Evolutionary conservation across 2,888 invertebrate genomes (phyloP), one percentile per base, ranked within the genome.

Genomic region (Drosophila diplacantha): DNA sequence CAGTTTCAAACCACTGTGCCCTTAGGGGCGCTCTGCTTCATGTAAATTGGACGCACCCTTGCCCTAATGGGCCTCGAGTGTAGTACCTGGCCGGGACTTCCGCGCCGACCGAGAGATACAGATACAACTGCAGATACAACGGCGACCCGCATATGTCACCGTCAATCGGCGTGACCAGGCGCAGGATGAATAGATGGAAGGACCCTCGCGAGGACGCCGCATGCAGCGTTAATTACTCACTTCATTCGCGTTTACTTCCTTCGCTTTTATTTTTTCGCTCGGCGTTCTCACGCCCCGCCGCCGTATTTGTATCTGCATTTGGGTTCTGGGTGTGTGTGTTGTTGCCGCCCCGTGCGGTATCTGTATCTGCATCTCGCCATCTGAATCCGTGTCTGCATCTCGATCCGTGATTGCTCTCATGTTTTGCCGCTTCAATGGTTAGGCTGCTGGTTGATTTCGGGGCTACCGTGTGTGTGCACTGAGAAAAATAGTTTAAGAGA

Each of bases 221-320:
- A 75, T 78, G 83, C 82, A 71, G 83, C 75, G 80, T 80, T 80
- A 80, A 80, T 80, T 80, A 80, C 80, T 80, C 75, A 79, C 80
- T 81, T 81, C 77, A 74, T 52, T 75, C 71, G 75, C 51, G 58
- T 39, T 64, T 56, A 53, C 37, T 50, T 50, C 54, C 38, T 57
- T 64, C 18, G 39, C n/a, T 39, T 22, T 38, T 64, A 26, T 46
- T 43, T 64, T 64, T 46, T 54, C 49, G 61, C 73, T 74, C 72
- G 62, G 24, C 69, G 69, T 60, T 71, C 63, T 68, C 62, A 63
- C 61, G 60, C 62, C 69, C 56, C 63, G 55, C 55, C 44, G 54
- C 22, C n/a, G 41, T 79, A 74, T 73, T 66, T 72, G 67, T 64
- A 59, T 65, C 63, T 70, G 59, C 53, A 44, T 38, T 57, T 63